Conservation (phyloP, 2,888 invertebrate species). For the Salpingus planirostris region DNA sequence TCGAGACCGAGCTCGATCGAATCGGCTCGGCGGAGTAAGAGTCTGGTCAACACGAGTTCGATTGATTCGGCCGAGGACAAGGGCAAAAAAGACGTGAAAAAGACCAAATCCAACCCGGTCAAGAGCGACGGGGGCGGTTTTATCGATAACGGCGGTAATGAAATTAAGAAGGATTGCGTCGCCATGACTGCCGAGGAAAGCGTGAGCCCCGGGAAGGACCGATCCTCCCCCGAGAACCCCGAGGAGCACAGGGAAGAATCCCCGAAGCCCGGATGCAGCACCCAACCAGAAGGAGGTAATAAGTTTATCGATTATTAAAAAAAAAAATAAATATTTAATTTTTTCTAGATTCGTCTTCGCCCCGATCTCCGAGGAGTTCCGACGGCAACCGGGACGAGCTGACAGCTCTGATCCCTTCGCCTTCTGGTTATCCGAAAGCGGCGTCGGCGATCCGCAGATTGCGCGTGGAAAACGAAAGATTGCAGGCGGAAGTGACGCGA, state of each 20-base stretch:
- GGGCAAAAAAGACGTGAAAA: constrained; percentile 29
- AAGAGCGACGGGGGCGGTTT: constrained; percentile 21
- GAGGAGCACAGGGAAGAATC: constrained; percentile 29
- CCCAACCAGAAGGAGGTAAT: constrained; percentile 34
- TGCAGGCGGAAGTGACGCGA: constrained; percentile 62
- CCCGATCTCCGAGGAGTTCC: constrained; percentile 33
- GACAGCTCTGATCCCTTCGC: constrained; percentile 31
- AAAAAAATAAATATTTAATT: too few species aligned
- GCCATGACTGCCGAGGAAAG: constrained; percentile 33
- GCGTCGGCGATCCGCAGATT: constrained; percentile 52
- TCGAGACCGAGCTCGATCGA: constrained; percentile 29
- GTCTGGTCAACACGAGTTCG: constrained; percentile 30
- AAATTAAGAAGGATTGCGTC: constrained; percentile 21
- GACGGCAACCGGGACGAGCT: constrained; percentile 31
- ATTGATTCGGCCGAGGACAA: constrained; percentile 29
- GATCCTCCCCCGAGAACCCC: constrained; percentile 29
- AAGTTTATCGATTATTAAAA: constrained; percentile 2
- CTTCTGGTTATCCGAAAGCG: constrained; percentile 36
- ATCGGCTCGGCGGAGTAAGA: constrained; percentile 31
- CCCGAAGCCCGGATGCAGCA: constrained; percentile 38
- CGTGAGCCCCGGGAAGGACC: constrained; percentile 28
- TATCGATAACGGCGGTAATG: constrained; percentile 16
- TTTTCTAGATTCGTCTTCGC: constrained; percentile 34
- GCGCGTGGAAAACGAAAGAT: constrained; percentile 67
- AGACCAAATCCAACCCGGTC: constrained; percentile 31